These are phyloP conservation scores for Doryteuthis pealeii DNA, from an alignment of 1,140 invertebrate genomes.

Conservation along the genomic window DNA sequence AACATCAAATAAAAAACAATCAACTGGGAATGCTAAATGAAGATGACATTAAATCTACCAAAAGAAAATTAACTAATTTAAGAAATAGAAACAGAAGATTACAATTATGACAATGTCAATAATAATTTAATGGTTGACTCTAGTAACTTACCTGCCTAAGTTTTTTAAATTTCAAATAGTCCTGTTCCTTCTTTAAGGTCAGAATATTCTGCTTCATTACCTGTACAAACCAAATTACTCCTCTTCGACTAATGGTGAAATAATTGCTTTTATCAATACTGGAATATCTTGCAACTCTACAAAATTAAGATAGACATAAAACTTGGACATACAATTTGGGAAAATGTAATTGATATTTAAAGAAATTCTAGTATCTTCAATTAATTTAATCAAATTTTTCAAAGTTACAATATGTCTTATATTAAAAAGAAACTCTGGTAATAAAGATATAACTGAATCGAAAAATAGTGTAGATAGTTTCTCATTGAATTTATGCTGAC, in stretches of 20 bases:
- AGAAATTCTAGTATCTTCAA: background rate
- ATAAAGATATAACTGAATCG: background rate
- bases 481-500: background rate
- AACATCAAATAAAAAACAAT: no score
- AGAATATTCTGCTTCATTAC: background rate
- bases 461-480: background rate
- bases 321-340: no score
- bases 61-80: no score
- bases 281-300: background rate
- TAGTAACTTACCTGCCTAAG: background rate
- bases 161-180: background rate
- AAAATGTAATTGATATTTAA: background rate
- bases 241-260: background rate
- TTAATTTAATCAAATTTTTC: background rate
- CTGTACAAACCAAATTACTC: background rate
- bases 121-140: no score
- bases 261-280: background rate
- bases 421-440: background rate
- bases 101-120: no score
- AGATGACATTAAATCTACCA: no score
- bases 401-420: background rate
- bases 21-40: no score
- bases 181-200: background rate
- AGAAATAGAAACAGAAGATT: no score
- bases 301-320: no score